Base-by-base conservation (phyloP, 2,113 vertebrate genomes). In the Periophthalmus modestus region DNA sequence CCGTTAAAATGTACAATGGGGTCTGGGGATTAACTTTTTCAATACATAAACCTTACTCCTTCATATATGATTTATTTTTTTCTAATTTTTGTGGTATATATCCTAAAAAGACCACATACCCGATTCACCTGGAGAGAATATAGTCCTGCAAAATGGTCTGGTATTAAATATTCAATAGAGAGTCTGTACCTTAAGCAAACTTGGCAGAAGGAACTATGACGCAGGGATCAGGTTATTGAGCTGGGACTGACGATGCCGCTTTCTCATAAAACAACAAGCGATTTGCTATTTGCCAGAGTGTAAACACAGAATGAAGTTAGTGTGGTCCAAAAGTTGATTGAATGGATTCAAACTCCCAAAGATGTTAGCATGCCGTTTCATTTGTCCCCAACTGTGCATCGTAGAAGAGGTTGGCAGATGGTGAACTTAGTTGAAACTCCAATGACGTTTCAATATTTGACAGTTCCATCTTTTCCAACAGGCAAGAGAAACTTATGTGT, bases 221-320 rank as follows among this genome's bases (percentile, higher is more conserved):
- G 48, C 73, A 18, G 59, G n/a, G 36, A 77, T 72, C 47, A 52
- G 74, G 66, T 81, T 86, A 85, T 81, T 87, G 85, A 85, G 79
- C 79, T 77, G 75, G 79, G 69, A 78, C 79, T 24, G 68, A 66
- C 34, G 79, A 70, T 65, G 67, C 74, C 79, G 72, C 83, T 83
- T 81, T 84, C 71, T 82, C 84, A 70, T 86, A 82, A 84, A 86
- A 85, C 79, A 85, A 86, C 81, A 82, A 89, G 82, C 82, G 80
- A 83, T 89, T 88, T 90, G 73, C 79, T 43, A 75, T 82, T 86
- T 87, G 90, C 87, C 68, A 50, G 82, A 84, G 83, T 43, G 59
- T 87, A 85, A 87, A 89, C 73, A 81, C 82, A 74, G 86, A 84
- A 82, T 79, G 68, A 89, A 79, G 86, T 77, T 63, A 75, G 86